phyloP scores from a whole-genome alignment of 2,888 invertebrate genomes.

The Ischnura elegans region DNA sequence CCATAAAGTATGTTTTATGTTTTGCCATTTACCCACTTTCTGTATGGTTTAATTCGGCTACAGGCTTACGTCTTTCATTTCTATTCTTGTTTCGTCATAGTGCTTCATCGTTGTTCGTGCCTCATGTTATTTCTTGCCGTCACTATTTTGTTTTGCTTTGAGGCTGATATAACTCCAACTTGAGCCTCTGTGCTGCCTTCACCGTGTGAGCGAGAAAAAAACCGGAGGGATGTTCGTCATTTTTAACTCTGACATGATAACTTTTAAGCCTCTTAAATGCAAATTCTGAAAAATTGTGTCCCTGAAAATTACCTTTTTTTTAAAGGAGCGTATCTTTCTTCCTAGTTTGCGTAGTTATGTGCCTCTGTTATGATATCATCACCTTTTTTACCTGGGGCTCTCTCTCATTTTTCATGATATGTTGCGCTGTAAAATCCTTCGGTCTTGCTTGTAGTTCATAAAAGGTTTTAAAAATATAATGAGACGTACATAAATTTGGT shows the following conservation, averaged over 20 bases:
- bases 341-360: neutral
- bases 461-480: no score
- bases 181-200: neutral
- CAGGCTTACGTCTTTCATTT: neutral
- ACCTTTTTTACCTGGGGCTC: neutral
- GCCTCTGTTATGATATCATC: neutral
- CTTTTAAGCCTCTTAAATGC: constrained; percentile 3
- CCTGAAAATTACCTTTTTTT: neutral
- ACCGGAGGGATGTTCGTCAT: neutral
- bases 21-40: neutral
- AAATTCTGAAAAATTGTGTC: neutral
- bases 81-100: neutral
- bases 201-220: neutral
- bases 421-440: no score
- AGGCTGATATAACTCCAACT: neutral
- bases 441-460: no score
- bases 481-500: no score
- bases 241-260: neutral
- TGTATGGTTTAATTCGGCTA: neutral
- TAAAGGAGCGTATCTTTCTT: neutral
- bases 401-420: neutral
- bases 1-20: neutral
- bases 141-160: neutral
- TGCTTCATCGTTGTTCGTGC: neutral
- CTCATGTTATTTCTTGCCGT: neutral